Percentiles rank a stretch among this genome's conserved stretches.
These are phyloP conservation scores for Mastacembelus armatus DNA, from an alignment of 2,797 vertebrate species.

Conservation along the genomic window DNA sequence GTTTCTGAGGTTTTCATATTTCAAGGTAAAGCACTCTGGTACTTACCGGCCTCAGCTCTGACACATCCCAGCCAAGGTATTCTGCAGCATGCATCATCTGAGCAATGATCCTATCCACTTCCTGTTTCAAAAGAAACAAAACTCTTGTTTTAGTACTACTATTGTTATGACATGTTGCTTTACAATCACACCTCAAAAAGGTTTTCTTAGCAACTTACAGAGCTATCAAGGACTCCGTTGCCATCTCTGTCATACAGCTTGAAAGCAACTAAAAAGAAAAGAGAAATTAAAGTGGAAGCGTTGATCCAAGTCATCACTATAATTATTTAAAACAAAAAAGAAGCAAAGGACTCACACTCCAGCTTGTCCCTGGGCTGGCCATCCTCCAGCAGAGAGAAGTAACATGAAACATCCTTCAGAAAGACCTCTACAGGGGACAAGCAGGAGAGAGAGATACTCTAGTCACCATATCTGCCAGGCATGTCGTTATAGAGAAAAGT, in stretches of 20 bases:
- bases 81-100: constrained; percentile 97
- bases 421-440: constrained; percentile 80
- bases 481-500: constrained; percentile 38
- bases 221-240: constrained; percentile 93
- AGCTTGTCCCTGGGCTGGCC: constrained; percentile 93
- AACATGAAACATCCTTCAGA: constrained; percentile 94
- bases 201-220: constrained; percentile 80
- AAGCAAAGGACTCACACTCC: constrained; percentile 87
- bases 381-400: constrained; percentile 94
- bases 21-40: neutral
- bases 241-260: constrained; percentile 94
- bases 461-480: constrained; percentile 43
- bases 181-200: neutral
- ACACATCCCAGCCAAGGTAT: constrained; percentile 95
- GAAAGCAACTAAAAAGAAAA: constrained; percentile 86
- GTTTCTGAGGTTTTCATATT: neutral
- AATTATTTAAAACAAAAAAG: constrained; percentile 18
- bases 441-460: constrained; percentile 27
- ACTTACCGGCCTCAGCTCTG: constrained; percentile 91
- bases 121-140: constrained; percentile 77
- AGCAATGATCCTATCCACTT: constrained; percentile 93
- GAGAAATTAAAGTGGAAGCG: constrained; percentile 47
- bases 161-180: neutral
- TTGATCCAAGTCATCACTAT: constrained; percentile 18
- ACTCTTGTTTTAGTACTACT: neutral